phyloP scores from a whole-genome alignment of 2,888 invertebrate genomes.

The Biston stratarius region DNA sequence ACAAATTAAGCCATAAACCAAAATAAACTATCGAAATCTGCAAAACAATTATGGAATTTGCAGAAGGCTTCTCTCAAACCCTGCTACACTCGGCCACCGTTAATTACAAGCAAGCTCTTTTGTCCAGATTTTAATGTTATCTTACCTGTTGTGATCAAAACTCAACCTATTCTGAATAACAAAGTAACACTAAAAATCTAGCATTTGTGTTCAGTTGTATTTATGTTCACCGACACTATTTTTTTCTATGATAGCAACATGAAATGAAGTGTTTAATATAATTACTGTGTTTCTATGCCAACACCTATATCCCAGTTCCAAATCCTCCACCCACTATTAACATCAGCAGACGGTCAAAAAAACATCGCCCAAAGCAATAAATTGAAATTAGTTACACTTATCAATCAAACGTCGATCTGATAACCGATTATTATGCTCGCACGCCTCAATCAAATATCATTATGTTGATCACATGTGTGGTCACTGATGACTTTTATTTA shows the following conservation, averaged over 20 bases:
- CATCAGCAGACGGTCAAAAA: constrained; percentile 45
- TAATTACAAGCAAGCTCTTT: too few relatives aligned
- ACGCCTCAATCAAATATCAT: constrained; percentile 53
- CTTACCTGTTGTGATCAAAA: background rate
- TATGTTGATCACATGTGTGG: constrained; percentile 44
- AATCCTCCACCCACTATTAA: constrained; percentile 30
- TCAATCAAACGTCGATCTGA: constrained; percentile 55
- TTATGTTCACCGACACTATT: background rate
- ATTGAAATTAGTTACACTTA: constrained; percentile 55
- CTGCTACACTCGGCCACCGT: too few relatives aligned
- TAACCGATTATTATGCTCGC: constrained; percentile 49
- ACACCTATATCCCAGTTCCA: constrained; percentile 34
- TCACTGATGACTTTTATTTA: constrained; percentile 36
- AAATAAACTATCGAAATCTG: too few relatives aligned
- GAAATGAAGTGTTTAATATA: constrained; percentile 37
- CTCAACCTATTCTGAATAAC: background rate
- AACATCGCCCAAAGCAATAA: constrained; percentile 48
- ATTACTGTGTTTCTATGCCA: constrained; percentile 41
- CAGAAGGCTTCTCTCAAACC: too few relatives aligned
- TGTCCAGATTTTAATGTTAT: too few relatives aligned
- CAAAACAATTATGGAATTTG: too few relatives aligned
- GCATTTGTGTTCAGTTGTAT: too few relatives aligned
- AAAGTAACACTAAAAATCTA: too few relatives aligned
- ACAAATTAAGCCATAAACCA: too few relatives aligned
- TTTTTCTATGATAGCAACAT: constrained; percentile 10